Percentiles rank a stretch among this genome's conserved stretches.
These are phyloP conservation scores for Cotesia vestalis DNA, from an alignment of 1,140 invertebrate genomes.

Conservation along the genomic window DNA sequence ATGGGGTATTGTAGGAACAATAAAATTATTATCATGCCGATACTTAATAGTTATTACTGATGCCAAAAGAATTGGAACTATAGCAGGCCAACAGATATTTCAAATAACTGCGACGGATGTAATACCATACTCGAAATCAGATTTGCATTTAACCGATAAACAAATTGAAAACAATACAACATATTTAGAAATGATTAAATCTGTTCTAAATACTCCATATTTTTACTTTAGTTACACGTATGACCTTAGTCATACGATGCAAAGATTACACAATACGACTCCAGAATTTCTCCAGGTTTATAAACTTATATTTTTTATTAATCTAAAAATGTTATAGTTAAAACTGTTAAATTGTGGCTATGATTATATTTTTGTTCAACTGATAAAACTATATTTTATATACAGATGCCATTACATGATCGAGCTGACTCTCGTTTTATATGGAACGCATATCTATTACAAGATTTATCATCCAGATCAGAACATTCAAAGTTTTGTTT, in stretches of 20 bases:
- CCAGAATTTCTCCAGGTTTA: conserved; percentile 80
- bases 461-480: conserved; percentile 71
- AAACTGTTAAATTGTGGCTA: no score
- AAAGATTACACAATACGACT: conserved; percentile 87
- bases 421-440: conserved; percentile 89
- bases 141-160: conserved; percentile 83
- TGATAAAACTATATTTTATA: conserved; percentile 41
- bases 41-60: conserved; percentile 93
- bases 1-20: conserved; percentile 89
- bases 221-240: conserved; percentile 95
- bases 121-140: conserved; percentile 85
- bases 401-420: conserved; percentile 73
- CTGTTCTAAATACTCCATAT: conserved; percentile 79
- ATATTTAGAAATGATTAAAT: conserved; percentile 85
- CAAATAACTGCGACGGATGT: conserved; percentile 84
- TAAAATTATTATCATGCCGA: conserved; percentile 84
- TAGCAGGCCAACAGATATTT: conserved; percentile 88
- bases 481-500: conserved; percentile 83
- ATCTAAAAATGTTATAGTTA: background rate
- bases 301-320: conserved; percentile 8
- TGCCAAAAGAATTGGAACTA: conserved; percentile 83
- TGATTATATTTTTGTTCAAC: conserved; percentile 40
- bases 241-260: conserved; percentile 92
- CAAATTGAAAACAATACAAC: conserved; percentile 80
- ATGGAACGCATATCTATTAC: conserved; percentile 89